Conservation (phyloP, 2,888 invertebrate genomes). For the Priocnemis perturbator region DNA sequence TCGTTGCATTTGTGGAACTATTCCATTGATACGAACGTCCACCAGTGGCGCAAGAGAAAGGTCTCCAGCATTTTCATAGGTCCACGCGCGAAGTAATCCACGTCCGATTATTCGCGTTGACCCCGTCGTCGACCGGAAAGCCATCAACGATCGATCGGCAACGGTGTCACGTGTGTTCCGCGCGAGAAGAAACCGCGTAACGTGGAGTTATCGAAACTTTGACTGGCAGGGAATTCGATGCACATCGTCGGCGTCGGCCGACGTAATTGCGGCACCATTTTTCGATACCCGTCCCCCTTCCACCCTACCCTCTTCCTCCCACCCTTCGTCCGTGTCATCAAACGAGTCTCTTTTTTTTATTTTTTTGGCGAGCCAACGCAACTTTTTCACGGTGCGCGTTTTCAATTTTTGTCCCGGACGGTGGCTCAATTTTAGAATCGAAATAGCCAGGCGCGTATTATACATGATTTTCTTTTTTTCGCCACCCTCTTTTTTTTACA, state of each 20-base stretch:
- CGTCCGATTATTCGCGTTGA: no score
- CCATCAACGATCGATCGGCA: no score
- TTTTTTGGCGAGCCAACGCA: slow-evolving; percentile 1
- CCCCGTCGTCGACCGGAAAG: no score
- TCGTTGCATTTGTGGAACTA: no score
- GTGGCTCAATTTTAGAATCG: neutral
- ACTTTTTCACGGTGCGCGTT: neutral
- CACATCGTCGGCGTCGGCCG: slow-evolving; percentile 22
- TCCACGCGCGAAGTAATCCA: no score
- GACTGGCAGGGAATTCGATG: slow-evolving; percentile 44
- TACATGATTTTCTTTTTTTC: neutral
- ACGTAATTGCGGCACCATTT: slow-evolving; percentile 52
- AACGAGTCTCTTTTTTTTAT: slow-evolving; percentile 6
- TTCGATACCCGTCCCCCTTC: slow-evolving; percentile 35
- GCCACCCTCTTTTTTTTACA: neutral
- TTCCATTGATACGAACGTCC: no score
- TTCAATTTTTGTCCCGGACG: neutral
- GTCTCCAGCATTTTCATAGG: no score
- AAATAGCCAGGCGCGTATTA: neutral
- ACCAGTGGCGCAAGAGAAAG: no score
- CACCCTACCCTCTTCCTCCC: neutral
- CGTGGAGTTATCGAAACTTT: slow-evolving; percentile 31
- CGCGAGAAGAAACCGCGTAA: no score
- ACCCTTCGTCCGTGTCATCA: slow-evolving; percentile 11
- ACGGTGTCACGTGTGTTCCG: no score